These are phyloP conservation scores for Allacma fusca DNA, from an alignment of 2,888 invertebrate genomes.

Conservation along the genomic window DNA sequence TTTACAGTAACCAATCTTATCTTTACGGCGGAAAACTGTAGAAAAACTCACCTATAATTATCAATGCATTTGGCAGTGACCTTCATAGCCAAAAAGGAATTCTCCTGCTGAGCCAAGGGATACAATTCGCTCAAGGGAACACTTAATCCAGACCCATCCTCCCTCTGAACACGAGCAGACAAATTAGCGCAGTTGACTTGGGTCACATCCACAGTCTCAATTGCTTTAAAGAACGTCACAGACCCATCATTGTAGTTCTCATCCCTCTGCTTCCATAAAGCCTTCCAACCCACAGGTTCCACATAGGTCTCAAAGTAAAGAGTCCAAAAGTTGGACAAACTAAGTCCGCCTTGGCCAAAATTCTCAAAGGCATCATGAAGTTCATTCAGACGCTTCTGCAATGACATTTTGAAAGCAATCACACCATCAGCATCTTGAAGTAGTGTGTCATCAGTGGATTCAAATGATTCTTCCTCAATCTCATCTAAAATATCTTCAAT, in stretches of 20 bases:
- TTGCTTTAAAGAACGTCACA: not conserved
- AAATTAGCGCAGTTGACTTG: conserved; percentile 37
- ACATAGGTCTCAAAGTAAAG: conserved; percentile 35
- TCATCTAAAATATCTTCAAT: conserved; percentile 30
- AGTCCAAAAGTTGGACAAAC: conserved; percentile 29
- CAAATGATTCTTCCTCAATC: conserved; percentile 17
- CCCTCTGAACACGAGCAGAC: conserved; percentile 18
- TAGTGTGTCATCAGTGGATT: conserved; percentile 20
- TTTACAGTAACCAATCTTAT: too few relatives aligned
- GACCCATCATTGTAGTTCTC: not conserved
- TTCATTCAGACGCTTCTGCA: conserved; percentile 32
- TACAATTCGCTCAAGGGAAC: conserved; percentile 27
- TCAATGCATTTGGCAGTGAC: conserved; percentile 38
- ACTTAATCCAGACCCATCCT: not conserved
- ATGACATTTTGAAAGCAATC: conserved; percentile 31
- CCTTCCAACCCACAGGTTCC: conserved; percentile 33
- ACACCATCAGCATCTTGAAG: conserved; percentile 33
- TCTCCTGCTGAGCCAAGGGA: conserved; percentile 38
- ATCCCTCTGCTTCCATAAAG: conserved; percentile 21
- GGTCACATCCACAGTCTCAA: conserved; percentile 31
- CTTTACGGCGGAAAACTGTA: too few relatives aligned
- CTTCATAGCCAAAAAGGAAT: conserved; percentile 27
- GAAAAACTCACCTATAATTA: conserved; percentile 33
- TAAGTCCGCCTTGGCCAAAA: conserved; percentile 33
- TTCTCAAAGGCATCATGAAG: conserved; percentile 35